Evolutionary conservation across 2,113 vertebrate species (phyloP).

Genomic region (Misgurnus mizolepis): DNA sequence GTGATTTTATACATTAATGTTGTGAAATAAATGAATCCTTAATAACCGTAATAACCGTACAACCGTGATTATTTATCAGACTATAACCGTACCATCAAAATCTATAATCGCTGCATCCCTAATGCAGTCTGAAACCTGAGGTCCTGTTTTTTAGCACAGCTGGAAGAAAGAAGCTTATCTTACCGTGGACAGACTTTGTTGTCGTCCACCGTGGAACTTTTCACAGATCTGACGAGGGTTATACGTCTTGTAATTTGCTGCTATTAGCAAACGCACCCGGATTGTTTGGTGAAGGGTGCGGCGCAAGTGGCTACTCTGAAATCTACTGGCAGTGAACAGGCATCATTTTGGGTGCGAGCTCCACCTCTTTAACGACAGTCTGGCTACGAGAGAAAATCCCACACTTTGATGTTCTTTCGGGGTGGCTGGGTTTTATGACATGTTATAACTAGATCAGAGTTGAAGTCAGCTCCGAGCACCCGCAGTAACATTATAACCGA

Average conservation of each 20-base stretch:
- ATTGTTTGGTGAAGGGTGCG: constrained; percentile 49
- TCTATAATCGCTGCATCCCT: too few relatives aligned
- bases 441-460: constrained; percentile 48
- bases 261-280: constrained; percentile 44
- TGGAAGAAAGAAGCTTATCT: constrained; percentile 12
- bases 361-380: constrained; percentile 67
- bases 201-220: neutral
- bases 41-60: too few relatives aligned
- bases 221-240: constrained; percentile 8
- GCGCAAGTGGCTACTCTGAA: constrained; percentile 42
- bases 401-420: constrained; percentile 53
- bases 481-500: constrained; percentile 28
- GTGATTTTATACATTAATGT: too few relatives aligned
- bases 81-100: too few relatives aligned
- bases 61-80: too few relatives aligned
- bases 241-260: constrained; percentile 46
- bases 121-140: neutral
- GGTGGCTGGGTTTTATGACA: constrained; percentile 43
- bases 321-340: constrained; percentile 49
- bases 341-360: constrained; percentile 54
- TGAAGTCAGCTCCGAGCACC: constrained; percentile 6
- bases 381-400: constrained; percentile 51
- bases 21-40: too few relatives aligned
- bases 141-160: neutral
- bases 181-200: neutral